Conservation (phyloP, 2,113 vertebrate species). For the Spea multiplicata region DNA sequence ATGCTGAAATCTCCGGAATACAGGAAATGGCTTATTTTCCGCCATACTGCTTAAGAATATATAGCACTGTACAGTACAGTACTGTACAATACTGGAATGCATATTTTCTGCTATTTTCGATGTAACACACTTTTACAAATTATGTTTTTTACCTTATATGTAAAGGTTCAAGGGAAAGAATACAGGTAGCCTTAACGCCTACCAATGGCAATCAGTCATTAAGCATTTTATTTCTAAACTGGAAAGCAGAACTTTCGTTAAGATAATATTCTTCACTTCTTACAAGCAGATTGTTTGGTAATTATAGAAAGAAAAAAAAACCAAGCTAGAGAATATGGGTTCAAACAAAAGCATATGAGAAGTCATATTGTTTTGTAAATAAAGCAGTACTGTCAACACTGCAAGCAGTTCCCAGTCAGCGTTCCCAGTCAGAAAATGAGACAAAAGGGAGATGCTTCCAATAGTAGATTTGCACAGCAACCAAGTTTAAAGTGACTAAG, state of each 20-base stretch:
- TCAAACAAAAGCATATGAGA: constrained; percentile 44
- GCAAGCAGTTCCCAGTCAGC: constrained; percentile 43
- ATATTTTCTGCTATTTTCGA: too few relatives aligned
- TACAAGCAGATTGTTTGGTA: too few relatives aligned
- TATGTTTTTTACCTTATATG: too few relatives aligned
- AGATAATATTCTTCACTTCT: too few relatives aligned
- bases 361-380: constrained; percentile 50
- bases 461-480: constrained; percentile 43
- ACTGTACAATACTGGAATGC: too few relatives aligned
- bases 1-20: not conserved
- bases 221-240: too few relatives aligned
- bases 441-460: constrained; percentile 44
- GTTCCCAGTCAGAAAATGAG: not conserved
- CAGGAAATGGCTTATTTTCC: not conserved
- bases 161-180: too few relatives aligned
- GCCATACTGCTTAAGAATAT: not conserved
- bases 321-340: not conserved
- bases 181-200: too few relatives aligned
- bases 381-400: constrained; percentile 43
- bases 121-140: too few relatives aligned
- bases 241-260: too few relatives aligned
- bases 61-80: not conserved
- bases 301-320: too few relatives aligned
- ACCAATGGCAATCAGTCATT: too few relatives aligned
- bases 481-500: constrained; percentile 35